These are phyloP conservation scores for Macrophya annulata DNA, from an alignment of 2,888 invertebrate species.

Conservation along the genomic window DNA sequence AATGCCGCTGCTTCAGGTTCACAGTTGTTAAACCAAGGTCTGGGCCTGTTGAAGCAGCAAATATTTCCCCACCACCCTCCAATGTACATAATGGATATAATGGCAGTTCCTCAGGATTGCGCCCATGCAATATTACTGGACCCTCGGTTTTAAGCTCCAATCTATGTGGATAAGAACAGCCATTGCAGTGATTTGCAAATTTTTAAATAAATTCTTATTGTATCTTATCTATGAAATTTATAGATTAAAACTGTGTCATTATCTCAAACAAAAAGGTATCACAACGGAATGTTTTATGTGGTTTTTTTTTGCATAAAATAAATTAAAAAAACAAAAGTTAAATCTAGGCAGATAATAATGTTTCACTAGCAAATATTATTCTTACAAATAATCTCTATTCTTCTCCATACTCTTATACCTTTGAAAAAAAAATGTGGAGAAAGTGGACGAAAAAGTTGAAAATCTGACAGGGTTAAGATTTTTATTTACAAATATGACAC, in stretches of 20 bases:
- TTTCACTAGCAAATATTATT: no score
- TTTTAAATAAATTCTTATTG: background rate
- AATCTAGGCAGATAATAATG: background rate
- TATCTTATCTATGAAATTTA: background rate
- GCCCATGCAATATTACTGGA: slow-evolving; percentile 86
- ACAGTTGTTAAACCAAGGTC: slow-evolving; percentile 90
- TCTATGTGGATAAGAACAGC: slow-evolving; percentile 66
- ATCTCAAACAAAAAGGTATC: background rate
- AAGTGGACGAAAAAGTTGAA: background rate
- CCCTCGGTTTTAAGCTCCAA: slow-evolving; percentile 78
- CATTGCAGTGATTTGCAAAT: slow-evolving; percentile 45
- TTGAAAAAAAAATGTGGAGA: no score
- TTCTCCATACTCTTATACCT: no score
- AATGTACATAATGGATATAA: slow-evolving; percentile 81
- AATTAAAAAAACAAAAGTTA: background rate
- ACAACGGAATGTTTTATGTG: background rate
- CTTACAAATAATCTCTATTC: no score
- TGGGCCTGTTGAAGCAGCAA: slow-evolving; percentile 91
- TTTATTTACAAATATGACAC: no score
- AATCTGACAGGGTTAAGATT: background rate
- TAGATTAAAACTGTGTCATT: background rate
- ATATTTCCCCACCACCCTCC: slow-evolving; percentile 82
- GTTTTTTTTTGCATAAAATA: background rate
- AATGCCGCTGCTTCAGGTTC: slow-evolving; percentile 84
- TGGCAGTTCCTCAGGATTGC: slow-evolving; percentile 88